Evolutionary conservation across 2,113 vertebrate species (phyloP).

Genomic region (Aspidoscelis tigris): DNA sequence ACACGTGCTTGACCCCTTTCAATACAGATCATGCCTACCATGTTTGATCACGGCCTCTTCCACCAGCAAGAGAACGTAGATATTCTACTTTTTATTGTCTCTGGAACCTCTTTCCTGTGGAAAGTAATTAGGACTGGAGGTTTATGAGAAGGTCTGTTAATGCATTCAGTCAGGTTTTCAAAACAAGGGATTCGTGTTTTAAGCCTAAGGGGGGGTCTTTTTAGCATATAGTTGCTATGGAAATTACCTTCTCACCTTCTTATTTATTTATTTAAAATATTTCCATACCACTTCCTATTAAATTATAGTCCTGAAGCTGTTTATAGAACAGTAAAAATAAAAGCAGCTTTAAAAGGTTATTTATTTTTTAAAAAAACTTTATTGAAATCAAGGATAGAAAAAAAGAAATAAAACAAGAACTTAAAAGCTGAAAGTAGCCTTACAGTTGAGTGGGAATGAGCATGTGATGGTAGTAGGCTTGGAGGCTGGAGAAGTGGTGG

Average conservation of each 20-base stretch:
- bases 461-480: neutral
- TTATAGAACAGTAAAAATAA: no score
- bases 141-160: neutral
- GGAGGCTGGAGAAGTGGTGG: neutral
- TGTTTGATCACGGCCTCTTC: neutral
- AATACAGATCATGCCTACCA: neutral
- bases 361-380: no score
- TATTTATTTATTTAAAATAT: no score
- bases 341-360: no score
- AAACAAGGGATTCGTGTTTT: neutral
- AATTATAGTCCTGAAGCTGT: no score
- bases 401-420: no score
- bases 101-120: neutral
- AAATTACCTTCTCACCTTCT: no score
- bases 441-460: neutral
- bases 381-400: no score
- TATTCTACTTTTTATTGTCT: neutral
- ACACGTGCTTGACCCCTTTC: neutral
- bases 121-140: neutral
- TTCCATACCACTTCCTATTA: no score
- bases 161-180: neutral
- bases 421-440: no score
- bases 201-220: neutral
- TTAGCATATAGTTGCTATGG: no score
- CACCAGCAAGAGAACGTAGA: neutral